Percentiles rank a stretch among this genome's conserved stretches.
phyloP scores from a whole-genome alignment of 1,140 invertebrate genomes.

The Tigriopus japonicus region DNA sequence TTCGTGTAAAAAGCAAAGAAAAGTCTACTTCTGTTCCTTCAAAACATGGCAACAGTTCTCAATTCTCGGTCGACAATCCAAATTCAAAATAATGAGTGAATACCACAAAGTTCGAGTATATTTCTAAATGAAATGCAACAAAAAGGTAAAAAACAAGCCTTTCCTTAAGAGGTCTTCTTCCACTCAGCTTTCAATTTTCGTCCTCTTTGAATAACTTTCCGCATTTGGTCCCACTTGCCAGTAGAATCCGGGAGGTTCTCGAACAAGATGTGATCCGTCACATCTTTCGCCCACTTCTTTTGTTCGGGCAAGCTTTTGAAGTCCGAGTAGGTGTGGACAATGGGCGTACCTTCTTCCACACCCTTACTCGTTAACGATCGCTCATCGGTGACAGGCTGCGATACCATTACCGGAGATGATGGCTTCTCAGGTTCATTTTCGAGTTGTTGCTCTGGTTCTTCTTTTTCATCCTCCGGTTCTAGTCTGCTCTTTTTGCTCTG shows the following conservation, averaged over 20 bases:
- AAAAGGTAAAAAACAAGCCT: too few relatives aligned
- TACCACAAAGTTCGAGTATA: too few relatives aligned
- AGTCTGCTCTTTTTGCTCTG: not conserved
- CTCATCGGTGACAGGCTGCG: too few relatives aligned
- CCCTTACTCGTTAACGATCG: not conserved
- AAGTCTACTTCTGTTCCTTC: too few relatives aligned
- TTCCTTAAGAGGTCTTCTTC: not conserved
- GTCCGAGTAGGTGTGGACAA: slow-evolving; percentile 4
- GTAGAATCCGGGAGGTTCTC: slow-evolving; percentile 13
- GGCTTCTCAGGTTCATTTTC: not conserved
- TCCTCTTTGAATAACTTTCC: not conserved
- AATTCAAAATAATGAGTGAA: too few relatives aligned
- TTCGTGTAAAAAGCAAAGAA: too few relatives aligned
- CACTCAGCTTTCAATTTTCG: not conserved
- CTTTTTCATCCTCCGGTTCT: not conserved
- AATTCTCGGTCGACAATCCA: too few relatives aligned
- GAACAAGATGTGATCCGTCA: slow-evolving; percentile 10
- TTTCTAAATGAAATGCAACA: too few relatives aligned
- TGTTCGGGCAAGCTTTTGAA: slow-evolving; percentile 1
- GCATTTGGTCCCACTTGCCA: slow-evolving; percentile 11
- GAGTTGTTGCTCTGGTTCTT: not conserved
- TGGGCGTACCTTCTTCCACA: slow-evolving; percentile 6
- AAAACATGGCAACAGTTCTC: too few relatives aligned
- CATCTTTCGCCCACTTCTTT: slow-evolving; percentile 3
- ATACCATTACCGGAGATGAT: not conserved